phyloP scores from a whole-genome alignment of 2,888 invertebrate genomes.

The Sphaerophoria taeniata region DNA sequence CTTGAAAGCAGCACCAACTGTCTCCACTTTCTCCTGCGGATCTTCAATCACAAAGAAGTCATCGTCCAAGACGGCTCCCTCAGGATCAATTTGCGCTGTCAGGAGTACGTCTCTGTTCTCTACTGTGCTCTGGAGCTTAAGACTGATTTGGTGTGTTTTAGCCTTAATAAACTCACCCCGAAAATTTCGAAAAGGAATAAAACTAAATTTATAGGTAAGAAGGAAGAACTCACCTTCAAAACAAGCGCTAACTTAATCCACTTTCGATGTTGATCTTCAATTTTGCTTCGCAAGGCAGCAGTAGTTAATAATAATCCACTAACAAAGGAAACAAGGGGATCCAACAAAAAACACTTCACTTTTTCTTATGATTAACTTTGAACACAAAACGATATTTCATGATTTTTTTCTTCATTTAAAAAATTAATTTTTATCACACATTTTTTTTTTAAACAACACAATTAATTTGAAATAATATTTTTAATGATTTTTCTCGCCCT shows the following conservation, averaged over 20 bases:
- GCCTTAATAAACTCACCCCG: constrained; percentile 49
- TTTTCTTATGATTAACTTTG: background rate
- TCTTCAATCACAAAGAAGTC: too few relatives aligned
- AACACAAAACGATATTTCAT: constrained; percentile 19
- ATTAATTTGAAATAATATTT: constrained; percentile 17
- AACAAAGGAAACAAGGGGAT: background rate
- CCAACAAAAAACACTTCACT: too few relatives aligned
- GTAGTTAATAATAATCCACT: constrained; percentile 47
- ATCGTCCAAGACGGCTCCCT: too few relatives aligned
- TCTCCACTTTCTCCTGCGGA: too few relatives aligned
- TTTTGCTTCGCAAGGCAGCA: constrained; percentile 1
- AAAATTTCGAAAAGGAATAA: background rate
- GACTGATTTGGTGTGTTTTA: constrained; percentile 11
- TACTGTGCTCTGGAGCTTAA: constrained; percentile 19
- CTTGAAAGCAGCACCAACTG: too few relatives aligned
- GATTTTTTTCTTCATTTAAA: constrained; percentile 31
- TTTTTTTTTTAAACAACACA: constrained; percentile 2
- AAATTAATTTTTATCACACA: constrained; percentile 36
- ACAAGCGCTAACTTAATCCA: constrained; percentile 58
- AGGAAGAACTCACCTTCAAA: constrained; percentile 52
- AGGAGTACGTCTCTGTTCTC: too few relatives aligned
- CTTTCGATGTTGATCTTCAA: constrained; percentile 39
- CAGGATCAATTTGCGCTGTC: too few relatives aligned
- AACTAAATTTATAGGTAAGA: background rate
- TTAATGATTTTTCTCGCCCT: constrained; percentile 53